Evolutionary conservation across 2,113 vertebrate species (phyloP).

Genomic region (Manacus vitellinus): DNA sequence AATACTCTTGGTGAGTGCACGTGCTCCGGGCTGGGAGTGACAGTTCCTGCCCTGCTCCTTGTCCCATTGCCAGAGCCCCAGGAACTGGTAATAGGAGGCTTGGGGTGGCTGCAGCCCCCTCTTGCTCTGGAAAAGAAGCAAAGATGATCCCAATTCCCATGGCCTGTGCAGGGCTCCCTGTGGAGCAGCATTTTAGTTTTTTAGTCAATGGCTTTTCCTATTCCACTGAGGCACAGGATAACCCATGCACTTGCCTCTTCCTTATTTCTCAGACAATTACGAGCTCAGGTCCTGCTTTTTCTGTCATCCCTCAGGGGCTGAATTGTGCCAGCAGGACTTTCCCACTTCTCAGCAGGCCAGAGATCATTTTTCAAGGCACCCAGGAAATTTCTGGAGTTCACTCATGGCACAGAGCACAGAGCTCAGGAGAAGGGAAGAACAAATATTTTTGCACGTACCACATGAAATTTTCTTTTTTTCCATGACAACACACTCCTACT

Average conservation of each 20-base stretch:
- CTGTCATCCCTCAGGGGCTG: neutral
- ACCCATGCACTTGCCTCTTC: neutral
- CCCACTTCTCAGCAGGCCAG: neutral
- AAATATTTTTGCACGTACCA: neutral
- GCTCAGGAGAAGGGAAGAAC: neutral
- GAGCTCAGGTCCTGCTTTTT: neutral
- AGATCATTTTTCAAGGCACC: neutral
- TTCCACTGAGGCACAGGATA: neutral
- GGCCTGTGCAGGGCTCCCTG: neutral
- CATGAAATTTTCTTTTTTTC: neutral
- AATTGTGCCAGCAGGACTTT: neutral
- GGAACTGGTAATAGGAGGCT: neutral
- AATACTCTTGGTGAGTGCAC: rapidly evolving
- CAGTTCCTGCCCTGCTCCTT: neutral
- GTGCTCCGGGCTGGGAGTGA: neutral
- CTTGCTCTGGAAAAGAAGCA: neutral
- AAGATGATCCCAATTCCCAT: neutral
- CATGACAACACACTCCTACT: rapidly evolving
- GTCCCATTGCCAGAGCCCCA: neutral
- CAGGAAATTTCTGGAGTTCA: neutral
- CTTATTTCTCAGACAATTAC: neutral
- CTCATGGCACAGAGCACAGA: neutral
- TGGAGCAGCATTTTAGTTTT: neutral
- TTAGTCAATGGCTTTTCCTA: neutral
- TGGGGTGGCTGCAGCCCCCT: neutral